Evolutionary conservation across 2,797 vertebrate genomes (phyloP).

Genomic region (Manis javanica): DNA sequence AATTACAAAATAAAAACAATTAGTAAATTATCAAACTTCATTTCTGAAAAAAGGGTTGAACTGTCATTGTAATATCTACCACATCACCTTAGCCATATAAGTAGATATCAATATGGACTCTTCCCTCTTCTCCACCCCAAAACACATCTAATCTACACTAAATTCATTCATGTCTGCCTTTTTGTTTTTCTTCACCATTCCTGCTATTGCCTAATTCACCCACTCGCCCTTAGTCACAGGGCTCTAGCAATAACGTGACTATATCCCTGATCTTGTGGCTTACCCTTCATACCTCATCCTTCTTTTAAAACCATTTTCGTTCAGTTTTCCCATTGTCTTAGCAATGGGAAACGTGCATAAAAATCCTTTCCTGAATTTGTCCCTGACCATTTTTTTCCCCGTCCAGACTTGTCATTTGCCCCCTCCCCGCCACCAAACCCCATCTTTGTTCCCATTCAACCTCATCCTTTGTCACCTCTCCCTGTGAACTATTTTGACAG

Average conservation of each 20-base stretch:
- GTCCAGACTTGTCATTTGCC: not conserved
- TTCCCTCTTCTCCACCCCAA: not conserved
- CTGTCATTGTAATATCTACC: not conserved
- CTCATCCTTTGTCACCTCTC: not conserved
- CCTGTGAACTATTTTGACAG: too few species aligned
- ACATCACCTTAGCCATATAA: not conserved
- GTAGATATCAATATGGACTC: not conserved
- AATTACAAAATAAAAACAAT: not conserved
- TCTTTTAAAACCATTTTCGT: not conserved
- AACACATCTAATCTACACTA: not conserved
- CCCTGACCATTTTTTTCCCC: not conserved
- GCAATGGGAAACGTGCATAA: not conserved
- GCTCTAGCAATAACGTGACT: not conserved
- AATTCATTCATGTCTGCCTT: not conserved
- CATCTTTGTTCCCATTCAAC: not conserved
- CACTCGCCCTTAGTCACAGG: not conserved
- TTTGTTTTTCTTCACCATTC: not conserved
- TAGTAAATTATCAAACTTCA: not conserved
- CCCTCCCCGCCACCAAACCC: fast-evolving
- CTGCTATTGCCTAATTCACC: not conserved
- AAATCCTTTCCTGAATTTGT: not conserved
- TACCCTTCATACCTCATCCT: not conserved
- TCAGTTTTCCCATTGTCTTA: not conserved
- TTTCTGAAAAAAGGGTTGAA: not conserved
- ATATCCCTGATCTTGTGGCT: not conserved